Evolutionary conservation across 2,113 vertebrate genomes (phyloP).

Genomic region (Conger conger): DNA sequence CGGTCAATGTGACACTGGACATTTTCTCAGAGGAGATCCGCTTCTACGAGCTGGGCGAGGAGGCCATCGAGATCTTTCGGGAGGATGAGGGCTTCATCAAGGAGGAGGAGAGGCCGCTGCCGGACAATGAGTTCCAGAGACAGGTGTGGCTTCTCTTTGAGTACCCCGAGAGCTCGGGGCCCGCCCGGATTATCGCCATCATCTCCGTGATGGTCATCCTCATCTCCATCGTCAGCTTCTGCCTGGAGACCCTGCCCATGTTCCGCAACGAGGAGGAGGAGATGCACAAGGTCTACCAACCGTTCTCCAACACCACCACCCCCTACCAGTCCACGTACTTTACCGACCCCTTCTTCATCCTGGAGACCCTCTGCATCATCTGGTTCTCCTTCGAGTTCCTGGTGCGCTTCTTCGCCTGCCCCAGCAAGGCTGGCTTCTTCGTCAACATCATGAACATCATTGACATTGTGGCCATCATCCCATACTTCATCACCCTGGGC

Average conservation of each 20-base stretch:
- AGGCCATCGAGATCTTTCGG: conserved; percentile 96
- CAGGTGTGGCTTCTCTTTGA: conserved; percentile 98
- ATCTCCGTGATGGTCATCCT: conserved; percentile 98
- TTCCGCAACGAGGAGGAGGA: conserved; percentile 92
- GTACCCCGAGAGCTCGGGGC: conserved; percentile 97
- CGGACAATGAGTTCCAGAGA: conserved; percentile 96
- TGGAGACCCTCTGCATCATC: conserved; percentile 98
- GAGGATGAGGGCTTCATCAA: conserved; percentile 98
- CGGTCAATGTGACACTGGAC: conserved; percentile 93
- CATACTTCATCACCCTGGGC: conserved; percentile 96
- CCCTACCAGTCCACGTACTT: conserved; percentile 86
- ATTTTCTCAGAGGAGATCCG: conserved; percentile 98
- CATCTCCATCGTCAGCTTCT: conserved; percentile 98
- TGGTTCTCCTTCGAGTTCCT: conserved; percentile 99
- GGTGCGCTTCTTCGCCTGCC: conserved; percentile 95
- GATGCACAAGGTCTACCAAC: conserved; percentile 73
- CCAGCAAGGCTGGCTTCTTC: conserved; percentile 97
- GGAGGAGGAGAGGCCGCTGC: conserved; percentile 92
- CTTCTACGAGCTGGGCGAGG: conserved; percentile 96
- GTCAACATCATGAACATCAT: conserved; percentile 99
- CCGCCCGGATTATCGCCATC: conserved; percentile 97
- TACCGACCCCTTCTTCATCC: conserved; percentile 96
- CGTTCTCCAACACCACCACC: conserved; percentile 84
- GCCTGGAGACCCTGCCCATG: conserved; percentile 91
- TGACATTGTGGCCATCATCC: conserved; percentile 97